Evolutionary conservation across 2,888 invertebrate genomes (phyloP).

Genomic region (Deilephila porcellus): DNA sequence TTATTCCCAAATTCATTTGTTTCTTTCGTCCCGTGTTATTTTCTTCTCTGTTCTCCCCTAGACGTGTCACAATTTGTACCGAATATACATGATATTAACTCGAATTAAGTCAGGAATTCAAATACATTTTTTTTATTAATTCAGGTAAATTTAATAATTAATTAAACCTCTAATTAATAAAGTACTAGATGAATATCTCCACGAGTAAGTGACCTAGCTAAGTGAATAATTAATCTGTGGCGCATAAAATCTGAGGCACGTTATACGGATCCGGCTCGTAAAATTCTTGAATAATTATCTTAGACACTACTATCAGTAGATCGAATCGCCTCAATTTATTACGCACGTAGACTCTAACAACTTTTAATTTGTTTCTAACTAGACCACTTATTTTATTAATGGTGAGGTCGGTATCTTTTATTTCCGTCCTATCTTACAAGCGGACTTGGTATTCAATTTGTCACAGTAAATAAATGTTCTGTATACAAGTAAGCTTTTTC

Average conservation of each 20-base stretch:
- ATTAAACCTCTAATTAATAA: neutral
- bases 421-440: neutral
- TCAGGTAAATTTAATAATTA: too few relatives aligned
- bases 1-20: too few relatives aligned
- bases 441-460: neutral
- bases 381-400: neutral
- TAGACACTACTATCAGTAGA: neutral
- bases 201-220: neutral
- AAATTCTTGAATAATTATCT: conserved; percentile 12
- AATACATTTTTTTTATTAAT: too few relatives aligned
- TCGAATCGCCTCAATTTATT: neutral
- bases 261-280: neutral
- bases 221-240: neutral
- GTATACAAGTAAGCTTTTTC: too few relatives aligned
- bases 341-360: conserved; percentile 5
- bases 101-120: too few relatives aligned
- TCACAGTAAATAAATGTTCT: neutral
- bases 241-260: neutral
- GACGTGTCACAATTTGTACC: too few relatives aligned
- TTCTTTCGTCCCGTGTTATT: too few relatives aligned
- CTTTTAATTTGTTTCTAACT: conserved; percentile 4
- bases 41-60: too few relatives aligned
- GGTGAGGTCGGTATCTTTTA: neutral
- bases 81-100: too few relatives aligned
- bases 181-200: neutral